Evolutionary conservation across 2,113 vertebrate species (phyloP).

Genomic region (Dromas ardeola): DNA sequence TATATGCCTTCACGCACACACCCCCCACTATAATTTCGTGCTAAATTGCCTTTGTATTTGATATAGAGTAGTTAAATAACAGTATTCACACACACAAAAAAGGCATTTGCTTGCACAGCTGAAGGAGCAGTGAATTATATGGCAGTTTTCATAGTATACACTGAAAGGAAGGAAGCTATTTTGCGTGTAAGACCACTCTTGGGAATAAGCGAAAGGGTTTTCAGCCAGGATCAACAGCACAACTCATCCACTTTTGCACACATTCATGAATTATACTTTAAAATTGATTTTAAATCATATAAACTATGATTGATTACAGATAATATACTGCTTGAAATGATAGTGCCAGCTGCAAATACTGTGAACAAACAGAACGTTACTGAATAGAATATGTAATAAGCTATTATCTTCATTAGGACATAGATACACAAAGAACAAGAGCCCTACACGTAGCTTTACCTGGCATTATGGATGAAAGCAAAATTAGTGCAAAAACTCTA

Average conservation of each 20-base stretch:
- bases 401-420: background rate
- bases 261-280: background rate
- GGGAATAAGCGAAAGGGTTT: background rate
- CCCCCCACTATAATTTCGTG: background rate
- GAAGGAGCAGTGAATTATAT: background rate
- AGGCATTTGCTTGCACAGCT: background rate
- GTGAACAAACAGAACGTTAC: background rate
- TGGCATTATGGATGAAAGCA: background rate
- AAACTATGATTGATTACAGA: background rate
- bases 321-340: background rate
- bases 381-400: background rate
- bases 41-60: background rate
- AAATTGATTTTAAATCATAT: slow-evolving; percentile 31
- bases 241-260: background rate
- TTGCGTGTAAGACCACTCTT: background rate
- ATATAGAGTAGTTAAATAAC: background rate
- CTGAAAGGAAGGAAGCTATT: background rate
- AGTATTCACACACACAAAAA: background rate
- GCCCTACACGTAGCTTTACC: background rate
- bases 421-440: background rate
- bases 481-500: background rate
- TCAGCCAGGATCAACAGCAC: background rate
- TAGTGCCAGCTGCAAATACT: background rate
- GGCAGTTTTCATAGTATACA: background rate
- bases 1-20: background rate